Conservation (phyloP, 2,888 invertebrate genomes). For the Aporophyla lueneburgensis region DNA sequence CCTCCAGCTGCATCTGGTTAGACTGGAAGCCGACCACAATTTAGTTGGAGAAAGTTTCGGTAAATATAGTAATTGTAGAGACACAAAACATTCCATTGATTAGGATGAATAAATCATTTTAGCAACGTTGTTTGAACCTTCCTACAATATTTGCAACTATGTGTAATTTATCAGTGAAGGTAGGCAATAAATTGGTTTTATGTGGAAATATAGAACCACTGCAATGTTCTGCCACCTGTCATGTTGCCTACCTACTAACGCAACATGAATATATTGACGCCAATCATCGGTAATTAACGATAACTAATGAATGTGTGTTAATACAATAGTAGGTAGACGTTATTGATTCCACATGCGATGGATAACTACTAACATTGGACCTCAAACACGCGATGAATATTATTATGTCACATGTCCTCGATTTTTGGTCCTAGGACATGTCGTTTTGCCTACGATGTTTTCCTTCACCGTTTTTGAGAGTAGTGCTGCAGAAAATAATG, state of each 20-base stretch:
- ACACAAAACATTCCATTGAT: background rate
- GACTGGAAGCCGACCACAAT: no score
- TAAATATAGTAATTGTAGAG: background rate
- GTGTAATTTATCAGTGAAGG: slow-evolving; percentile 16
- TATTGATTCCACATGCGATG: slow-evolving; percentile 27
- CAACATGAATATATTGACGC: slow-evolving; percentile 32
- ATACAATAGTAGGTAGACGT: slow-evolving; percentile 4
- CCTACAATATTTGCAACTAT: slow-evolving; percentile 8
- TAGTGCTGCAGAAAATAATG: no score
- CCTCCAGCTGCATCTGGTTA: no score
- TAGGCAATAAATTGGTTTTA: slow-evolving; percentile 10
- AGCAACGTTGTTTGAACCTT: background rate
- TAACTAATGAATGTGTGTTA: slow-evolving; percentile 51
- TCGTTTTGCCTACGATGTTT: no score
- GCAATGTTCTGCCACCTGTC: slow-evolving; percentile 40
- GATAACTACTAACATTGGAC: background rate
- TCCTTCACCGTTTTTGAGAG: no score
- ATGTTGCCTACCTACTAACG: slow-evolving; percentile 17
- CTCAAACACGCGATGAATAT: background rate
- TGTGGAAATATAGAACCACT: slow-evolving; percentile 26
- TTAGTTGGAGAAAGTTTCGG: no score
- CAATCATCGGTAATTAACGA: slow-evolving; percentile 47
- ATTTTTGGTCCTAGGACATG: no score
- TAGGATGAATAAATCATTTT: background rate
- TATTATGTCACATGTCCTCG: no score